Evolutionary conservation across 2,888 invertebrate species (phyloP).

Genomic region (Rhogogaster chlorosoma): DNA sequence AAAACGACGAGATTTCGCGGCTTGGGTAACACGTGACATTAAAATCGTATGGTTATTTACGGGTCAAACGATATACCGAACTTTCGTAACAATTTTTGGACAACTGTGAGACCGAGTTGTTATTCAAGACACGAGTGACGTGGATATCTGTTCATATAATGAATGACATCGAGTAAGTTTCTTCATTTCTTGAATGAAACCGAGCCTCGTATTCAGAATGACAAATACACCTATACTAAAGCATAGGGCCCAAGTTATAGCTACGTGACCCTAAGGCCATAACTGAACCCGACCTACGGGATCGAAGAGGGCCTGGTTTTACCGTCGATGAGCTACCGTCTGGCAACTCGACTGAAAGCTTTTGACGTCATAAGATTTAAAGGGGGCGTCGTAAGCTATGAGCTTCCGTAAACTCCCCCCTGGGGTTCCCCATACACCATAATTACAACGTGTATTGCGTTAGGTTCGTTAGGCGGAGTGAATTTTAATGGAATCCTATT

Average conservation of each 20-base stretch:
- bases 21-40: neutral
- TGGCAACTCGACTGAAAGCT: conserved; percentile 9
- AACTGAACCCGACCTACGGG: conserved; percentile 44
- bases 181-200: conserved; percentile 21
- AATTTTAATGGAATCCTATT: neutral
- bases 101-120: neutral
- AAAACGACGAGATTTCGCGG: neutral
- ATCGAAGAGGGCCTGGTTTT: conserved; percentile 9
- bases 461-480: neutral
- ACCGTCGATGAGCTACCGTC: conserved; percentile 25
- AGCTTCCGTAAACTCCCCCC: conserved; percentile 24
- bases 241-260: neutral
- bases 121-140: neutral
- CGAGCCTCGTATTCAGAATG: conserved; percentile 27
- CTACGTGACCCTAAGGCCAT: conserved; percentile 35
- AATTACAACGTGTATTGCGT: neutral
- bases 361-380: conserved; percentile 34
- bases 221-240: conserved; percentile 29
- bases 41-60: neutral
- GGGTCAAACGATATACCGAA: neutral
- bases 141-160: neutral
- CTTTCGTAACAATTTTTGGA: neutral
- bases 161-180: neutral
- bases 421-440: neutral
- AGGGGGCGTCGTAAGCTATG: conserved; percentile 26